Evolutionary conservation across 2,113 vertebrate genomes (phyloP), one percentile per base, ranked within the genome.

Genomic region (Chrysemys picta): DNA sequence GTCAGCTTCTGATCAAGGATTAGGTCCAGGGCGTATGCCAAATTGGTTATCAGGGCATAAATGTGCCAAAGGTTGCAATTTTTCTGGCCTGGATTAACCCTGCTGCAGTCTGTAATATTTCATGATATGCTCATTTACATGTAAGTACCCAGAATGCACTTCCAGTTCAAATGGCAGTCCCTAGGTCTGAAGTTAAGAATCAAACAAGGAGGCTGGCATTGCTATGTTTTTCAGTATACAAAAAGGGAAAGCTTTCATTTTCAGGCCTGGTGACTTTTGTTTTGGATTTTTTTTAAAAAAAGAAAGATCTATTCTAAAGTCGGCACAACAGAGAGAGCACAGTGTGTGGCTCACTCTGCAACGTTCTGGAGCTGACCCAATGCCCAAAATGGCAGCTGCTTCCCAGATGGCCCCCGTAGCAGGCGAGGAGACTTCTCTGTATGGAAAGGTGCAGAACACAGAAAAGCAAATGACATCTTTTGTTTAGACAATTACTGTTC

Each of bases 171-270:
- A 91, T 69, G 76, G 86, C 80, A 94, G 82, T 69, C n/a, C 35
- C 85, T 93, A 76, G 88, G 80, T 96, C 76, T 54, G 5, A n/a
- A 35, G 81, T n/a, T 75, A 87, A 89, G 87, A 85, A 91, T 54
- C 22, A 65, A 47, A 69, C 57, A 62, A 93, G 89, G 65, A 90
- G 65, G 13, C 79, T 82, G 45, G 82, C 69, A 31, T 59, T 85
- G 59, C 82, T 97, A 52, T 82, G 49, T 82, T 93, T 89, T 89
- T 50, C 54, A 27, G 50, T 16, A 11, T 52, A 90, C 80, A 84
- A 93, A 84, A 31, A 87, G 65, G 69, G 95, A 93, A 91, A 84
- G 76, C 52, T 85, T 95, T 93, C 90, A 27, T 94, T 96, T 96
- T 85, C 85, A 89, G 85, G 25, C 13, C 69, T 82, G 54, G 49